phyloP scores from a whole-genome alignment of 2,888 invertebrate genomes.

The Orchesellides sinensis region DNA sequence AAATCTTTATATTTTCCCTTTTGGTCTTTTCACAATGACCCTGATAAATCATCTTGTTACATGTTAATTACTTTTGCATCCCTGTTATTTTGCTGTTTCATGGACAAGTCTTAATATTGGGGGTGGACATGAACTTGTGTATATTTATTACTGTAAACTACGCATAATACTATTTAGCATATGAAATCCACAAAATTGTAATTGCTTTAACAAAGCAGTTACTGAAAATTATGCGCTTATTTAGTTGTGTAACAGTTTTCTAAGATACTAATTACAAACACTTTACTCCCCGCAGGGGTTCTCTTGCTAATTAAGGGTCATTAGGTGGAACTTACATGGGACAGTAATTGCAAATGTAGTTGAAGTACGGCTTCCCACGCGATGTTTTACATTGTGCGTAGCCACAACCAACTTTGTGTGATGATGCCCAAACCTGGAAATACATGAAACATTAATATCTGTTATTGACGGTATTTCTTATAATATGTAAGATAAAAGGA shows the following conservation, averaged over 20 bases:
- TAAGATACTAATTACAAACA: constrained; percentile 9
- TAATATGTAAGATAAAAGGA: too few relatives aligned
- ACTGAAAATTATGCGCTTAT: too few relatives aligned
- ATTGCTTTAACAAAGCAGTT: too few relatives aligned
- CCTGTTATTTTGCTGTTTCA: too few relatives aligned
- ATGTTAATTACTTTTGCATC: neutral
- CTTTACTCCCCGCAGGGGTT: constrained; percentile 10
- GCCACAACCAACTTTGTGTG: constrained; percentile 87
- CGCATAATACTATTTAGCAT: too few relatives aligned
- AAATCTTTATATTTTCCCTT: neutral
- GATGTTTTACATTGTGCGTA: constrained; percentile 81
- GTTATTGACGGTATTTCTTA: neutral
- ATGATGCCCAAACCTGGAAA: constrained; percentile 84
- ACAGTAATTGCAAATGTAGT: constrained; percentile 91
- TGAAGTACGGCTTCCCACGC: constrained; percentile 81
- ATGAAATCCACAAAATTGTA: too few relatives aligned
- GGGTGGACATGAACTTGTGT: too few relatives aligned
- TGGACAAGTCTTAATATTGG: too few relatives aligned
- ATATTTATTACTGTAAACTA: too few relatives aligned
- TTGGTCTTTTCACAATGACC: neutral
- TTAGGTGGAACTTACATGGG: constrained; percentile 83
- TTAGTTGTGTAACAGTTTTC: too few relatives aligned
- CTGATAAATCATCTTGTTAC: neutral
- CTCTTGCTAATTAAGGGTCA: constrained; percentile 37
- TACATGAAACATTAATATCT: neutral